A percentile compares a stretch with the other conserved stretches of the same genome.
These are phyloP conservation scores for Epicampocera succincta DNA, from an alignment of 2,888 invertebrate genomes.

Conservation along the genomic window DNA sequence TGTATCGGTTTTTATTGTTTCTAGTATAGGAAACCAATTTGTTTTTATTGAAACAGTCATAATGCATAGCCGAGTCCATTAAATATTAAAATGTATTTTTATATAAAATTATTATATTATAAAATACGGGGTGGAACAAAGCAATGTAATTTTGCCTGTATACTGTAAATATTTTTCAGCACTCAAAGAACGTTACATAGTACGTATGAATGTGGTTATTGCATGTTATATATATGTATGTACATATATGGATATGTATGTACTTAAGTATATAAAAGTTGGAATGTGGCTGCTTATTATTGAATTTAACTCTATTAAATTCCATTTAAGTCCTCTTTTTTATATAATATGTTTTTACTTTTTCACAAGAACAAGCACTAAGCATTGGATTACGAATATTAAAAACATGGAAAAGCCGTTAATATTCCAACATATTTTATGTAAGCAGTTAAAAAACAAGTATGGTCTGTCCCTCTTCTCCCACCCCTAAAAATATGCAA, in stretches of 20 bases:
- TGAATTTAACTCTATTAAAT: constrained; percentile 24
- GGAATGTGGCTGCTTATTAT: background rate
- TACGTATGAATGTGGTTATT: no score
- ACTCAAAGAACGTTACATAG: background rate
- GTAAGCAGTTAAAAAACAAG: background rate
- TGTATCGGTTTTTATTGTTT: background rate
- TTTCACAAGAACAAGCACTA: background rate
- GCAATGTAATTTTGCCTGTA: background rate
- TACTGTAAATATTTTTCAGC: background rate
- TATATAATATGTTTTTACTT: constrained; percentile 1
- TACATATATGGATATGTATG: background rate
- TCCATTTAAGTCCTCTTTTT: constrained; percentile 1
- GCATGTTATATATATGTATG: no score
- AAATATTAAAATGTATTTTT: constrained; percentile 6
- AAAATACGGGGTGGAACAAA: background rate
- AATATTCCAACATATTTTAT: background rate
- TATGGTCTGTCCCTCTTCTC: no score
- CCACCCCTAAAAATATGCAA: no score
- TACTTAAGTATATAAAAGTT: no score
- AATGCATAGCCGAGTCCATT: constrained; percentile 38
- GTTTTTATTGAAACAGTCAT: constrained; percentile 23
- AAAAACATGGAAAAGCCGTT: background rate
- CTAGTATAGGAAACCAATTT: constrained; percentile 14
- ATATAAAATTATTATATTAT: constrained; percentile 4
- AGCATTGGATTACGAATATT: background rate